phyloP scores from a whole-genome alignment of 2,797 vertebrate genomes.

The Scolopax rusticola region DNA sequence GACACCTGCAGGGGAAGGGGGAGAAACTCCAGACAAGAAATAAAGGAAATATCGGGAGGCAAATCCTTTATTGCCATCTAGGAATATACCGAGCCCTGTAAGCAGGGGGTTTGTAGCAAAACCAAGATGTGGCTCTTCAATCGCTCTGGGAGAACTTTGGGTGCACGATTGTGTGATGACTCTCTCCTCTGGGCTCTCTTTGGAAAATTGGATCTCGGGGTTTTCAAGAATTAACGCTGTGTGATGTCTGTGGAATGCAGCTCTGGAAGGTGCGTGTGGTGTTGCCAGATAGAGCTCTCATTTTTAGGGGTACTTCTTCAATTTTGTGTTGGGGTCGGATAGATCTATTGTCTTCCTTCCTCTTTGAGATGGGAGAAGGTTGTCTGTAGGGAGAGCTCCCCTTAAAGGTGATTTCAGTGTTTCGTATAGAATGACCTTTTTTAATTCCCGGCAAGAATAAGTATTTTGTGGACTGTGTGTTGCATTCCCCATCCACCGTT shows the following conservation, averaged over 20 bases:
- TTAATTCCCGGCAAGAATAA: background rate
- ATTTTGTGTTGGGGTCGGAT: fast-evolving
- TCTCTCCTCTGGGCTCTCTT: background rate
- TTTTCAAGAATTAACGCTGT: background rate
- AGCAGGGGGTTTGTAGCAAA: conserved; percentile 24
- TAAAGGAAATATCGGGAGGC: conserved; percentile 26
- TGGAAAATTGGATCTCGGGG: background rate
- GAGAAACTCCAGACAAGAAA: background rate
- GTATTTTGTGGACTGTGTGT: fast-evolving
- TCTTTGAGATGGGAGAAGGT: too few relatives aligned
- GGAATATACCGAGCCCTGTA: conserved; percentile 47
- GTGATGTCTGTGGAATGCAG: background rate
- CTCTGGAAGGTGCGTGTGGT: background rate
- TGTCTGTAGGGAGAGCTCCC: background rate
- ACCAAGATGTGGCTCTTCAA: conserved; percentile 27
- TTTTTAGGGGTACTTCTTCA: fast-evolving
- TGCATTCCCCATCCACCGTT: background rate
- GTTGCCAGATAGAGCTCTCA: fast-evolving
- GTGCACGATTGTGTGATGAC: background rate
- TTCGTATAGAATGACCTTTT: background rate
- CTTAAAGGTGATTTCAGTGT: background rate
- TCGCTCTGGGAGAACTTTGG: background rate
- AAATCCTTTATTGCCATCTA: conserved; percentile 16
- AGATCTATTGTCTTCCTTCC: fast-evolving
- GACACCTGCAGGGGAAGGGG: background rate